Evolutionary conservation across 2,888 invertebrate species (phyloP), one percentile per base, ranked within the genome.

Genomic region (Dinocampus coccinellae): DNA sequence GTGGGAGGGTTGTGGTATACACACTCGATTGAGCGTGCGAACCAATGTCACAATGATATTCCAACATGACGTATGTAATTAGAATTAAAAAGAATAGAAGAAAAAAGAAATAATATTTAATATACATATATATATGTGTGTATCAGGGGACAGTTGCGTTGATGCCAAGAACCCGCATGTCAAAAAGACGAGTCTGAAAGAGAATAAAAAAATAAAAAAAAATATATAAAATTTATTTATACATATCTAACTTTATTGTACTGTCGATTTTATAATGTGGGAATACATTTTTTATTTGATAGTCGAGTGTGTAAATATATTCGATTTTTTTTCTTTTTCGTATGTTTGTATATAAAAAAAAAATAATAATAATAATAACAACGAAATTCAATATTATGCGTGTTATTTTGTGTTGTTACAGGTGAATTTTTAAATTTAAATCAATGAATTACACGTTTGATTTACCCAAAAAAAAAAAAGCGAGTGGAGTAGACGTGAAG

Each of bases 21-120:
- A 13, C 33, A 39, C 20, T 67, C 55, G 57, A 71, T 71, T 33
- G 63, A 47, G 71, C 62, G 67, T 68, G 71, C 58, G 66, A 67
- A 67, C 62, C 66, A 72, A 57, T 57, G 47, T 33, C 26, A 33
- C 42, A 58, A 62, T 61, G 33, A 66, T 61, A 53, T 61, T 61
- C 60, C 47, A 16, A 7, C 36, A 3, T 33, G 26, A 47, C 22
- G 29, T 60, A 42, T 58, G 29, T 60, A 58, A 68, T 68, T 68
- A 47, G 47, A 60, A 65, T 53, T 53, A 55, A 53, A 29, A 53
- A 65, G 13, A 6, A 55, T 26, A 29, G 29, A 29, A 29, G 7
- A n/a, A n/a, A n/a, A n/a, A 29, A 29, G 7, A 29, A 29, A 4
- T 29, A 7, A 29, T 4, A 29, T 29, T 4, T 4, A n/a, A n/a